Evolutionary conservation across 2,113 vertebrate species (phyloP).

Genomic region (Actinemys pallida): DNA sequence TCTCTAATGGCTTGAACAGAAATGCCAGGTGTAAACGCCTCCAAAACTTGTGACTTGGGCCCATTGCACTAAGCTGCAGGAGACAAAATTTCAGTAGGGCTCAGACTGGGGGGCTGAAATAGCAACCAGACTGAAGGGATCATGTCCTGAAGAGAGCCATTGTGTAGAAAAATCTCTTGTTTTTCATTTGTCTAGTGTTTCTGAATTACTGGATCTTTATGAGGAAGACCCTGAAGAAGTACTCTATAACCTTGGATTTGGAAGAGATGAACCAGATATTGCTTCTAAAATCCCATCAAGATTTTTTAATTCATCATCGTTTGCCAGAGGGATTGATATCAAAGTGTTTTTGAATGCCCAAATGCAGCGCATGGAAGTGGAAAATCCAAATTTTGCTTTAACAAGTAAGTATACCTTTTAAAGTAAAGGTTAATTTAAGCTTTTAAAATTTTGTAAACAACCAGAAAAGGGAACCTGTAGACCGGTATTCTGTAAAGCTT

Average conservation of each 20-base stretch:
- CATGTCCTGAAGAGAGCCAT: background rate
- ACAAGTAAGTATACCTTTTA: conserved; percentile 87
- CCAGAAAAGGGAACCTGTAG: background rate
- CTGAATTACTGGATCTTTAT: conserved; percentile 95
- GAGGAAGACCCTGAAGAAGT: conserved; percentile 98
- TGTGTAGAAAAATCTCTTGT: background rate
- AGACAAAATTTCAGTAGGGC: conserved; percentile 18
- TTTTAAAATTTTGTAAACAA: conserved; percentile 4
- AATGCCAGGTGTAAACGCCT: background rate
- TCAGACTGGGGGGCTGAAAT: background rate
- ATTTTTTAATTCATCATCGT: conserved; percentile 91
- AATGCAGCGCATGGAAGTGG: conserved; percentile 95
- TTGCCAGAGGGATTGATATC: conserved; percentile 96
- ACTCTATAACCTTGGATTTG: conserved; percentile 97
- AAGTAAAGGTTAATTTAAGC: conserved; percentile 17
- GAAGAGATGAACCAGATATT: conserved; percentile 95
- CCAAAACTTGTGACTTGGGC: background rate
- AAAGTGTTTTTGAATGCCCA: conserved; percentile 97
- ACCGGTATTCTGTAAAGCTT: background rate
- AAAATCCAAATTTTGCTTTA: conserved; percentile 97
- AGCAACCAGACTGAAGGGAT: background rate
- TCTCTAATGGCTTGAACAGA: background rate
- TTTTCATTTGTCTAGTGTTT: conserved; percentile 84
- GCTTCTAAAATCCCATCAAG: conserved; percentile 93
- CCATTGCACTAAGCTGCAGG: background rate